Percentiles rank a stretch among this genome's conserved stretches.
phyloP scores from a whole-genome alignment of 2,113 vertebrate genomes.

The Stegostoma tigrinum region DNA sequence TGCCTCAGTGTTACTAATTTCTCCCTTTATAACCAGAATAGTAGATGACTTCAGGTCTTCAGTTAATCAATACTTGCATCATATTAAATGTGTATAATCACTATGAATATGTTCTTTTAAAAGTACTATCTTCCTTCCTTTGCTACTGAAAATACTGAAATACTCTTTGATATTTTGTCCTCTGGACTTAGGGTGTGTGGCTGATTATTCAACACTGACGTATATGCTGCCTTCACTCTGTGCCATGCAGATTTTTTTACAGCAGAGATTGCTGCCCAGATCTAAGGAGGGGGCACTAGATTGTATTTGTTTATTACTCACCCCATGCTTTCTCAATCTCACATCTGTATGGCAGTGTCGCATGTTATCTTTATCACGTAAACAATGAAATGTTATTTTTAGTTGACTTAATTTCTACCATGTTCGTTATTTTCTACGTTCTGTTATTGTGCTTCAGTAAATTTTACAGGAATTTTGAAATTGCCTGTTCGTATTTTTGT shows the following conservation, averaged over 20 bases:
- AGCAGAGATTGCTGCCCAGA: neutral
- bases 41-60: neutral
- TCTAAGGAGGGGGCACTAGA: neutral
- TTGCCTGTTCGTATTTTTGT: neutral
- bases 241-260: neutral
- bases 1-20: neutral
- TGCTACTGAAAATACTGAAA: neutral
- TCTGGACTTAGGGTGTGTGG: neutral
- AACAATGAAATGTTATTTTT: neutral
- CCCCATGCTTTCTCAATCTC: neutral
- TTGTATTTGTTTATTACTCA: neutral
- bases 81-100: neutral
- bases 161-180: neutral
- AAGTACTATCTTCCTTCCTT: neutral
- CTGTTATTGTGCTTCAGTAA: neutral
- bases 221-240: neutral
- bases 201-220: neutral
- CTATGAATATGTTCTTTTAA: neutral
- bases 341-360: neutral
- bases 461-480: neutral
- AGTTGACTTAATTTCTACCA: neutral
- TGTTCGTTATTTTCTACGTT: neutral
- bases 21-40: neutral
- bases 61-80: neutral
- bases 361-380: neutral